Conservation (phyloP, 2,113 vertebrate species). For the Nothoprocta perdicaria region DNA sequence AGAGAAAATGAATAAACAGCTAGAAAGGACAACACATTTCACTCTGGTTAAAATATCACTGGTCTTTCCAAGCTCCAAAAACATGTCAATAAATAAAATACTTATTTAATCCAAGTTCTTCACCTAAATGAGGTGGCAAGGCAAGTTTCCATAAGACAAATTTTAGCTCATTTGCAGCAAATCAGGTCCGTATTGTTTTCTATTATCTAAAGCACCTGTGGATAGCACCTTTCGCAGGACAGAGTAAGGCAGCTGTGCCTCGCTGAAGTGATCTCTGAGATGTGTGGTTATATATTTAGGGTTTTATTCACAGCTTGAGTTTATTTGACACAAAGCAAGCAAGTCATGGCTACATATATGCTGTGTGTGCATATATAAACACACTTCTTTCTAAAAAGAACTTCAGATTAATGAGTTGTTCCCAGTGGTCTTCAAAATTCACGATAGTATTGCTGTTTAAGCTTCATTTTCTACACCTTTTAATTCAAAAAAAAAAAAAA, state of each 20-base stretch:
- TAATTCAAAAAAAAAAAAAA: constrained; percentile 1
- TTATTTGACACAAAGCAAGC: neutral
- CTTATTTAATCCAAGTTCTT: neutral
- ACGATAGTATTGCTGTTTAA: neutral
- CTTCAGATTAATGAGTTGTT: neutral
- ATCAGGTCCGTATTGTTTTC: neutral
- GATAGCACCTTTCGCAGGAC: neutral
- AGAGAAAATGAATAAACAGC: neutral
- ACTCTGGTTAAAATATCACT: fast-evolving
- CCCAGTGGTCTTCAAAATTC: neutral
- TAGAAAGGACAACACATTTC: too few relatives aligned
- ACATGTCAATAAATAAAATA: neutral
- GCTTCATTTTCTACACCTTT: neutral
- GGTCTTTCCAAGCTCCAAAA: neutral
- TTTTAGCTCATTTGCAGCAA: neutral
- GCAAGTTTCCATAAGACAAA: neutral
- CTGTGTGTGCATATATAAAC: neutral
- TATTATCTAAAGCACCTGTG: neutral
- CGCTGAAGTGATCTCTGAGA: neutral
- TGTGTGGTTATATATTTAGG: neutral
- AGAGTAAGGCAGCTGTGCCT: neutral
- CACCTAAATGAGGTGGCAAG: neutral
- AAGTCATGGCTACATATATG: neutral
- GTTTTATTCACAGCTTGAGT: neutral
- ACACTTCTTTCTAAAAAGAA: neutral